phyloP scores from a whole-genome alignment of 2,113 vertebrate genomes.

The Vidua macroura region DNA sequence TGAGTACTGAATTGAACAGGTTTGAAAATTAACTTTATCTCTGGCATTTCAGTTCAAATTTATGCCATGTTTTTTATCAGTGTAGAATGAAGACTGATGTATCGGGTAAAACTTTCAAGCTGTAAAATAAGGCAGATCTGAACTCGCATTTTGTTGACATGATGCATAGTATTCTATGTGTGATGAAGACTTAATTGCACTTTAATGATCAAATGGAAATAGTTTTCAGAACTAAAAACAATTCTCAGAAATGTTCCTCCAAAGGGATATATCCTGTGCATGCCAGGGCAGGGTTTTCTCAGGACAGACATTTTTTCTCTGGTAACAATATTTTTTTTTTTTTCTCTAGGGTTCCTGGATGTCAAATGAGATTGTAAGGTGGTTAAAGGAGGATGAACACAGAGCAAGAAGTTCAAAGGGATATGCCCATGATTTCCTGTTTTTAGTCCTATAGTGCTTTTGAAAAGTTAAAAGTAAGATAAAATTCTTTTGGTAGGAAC shows the following conservation, averaged over 20 bases:
- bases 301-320: background rate
- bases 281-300: background rate
- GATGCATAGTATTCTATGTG: background rate
- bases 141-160: background rate
- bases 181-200: background rate
- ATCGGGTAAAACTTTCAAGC: background rate
- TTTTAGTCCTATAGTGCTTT: background rate
- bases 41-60: background rate
- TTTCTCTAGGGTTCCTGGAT: background rate
- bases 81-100: background rate
- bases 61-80: background rate
- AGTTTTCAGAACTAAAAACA: background rate
- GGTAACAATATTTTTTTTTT: background rate
- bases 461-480: background rate
- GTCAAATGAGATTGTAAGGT: background rate
- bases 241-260: background rate
- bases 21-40: background rate
- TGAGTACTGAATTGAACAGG: background rate
- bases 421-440: background rate
- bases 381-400: background rate
- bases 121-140: background rate
- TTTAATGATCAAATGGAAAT: background rate
- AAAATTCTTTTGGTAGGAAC: background rate
- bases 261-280: background rate
- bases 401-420: background rate